Conservation (phyloP, 2,113 vertebrate species). For the Garra rufa region DNA sequence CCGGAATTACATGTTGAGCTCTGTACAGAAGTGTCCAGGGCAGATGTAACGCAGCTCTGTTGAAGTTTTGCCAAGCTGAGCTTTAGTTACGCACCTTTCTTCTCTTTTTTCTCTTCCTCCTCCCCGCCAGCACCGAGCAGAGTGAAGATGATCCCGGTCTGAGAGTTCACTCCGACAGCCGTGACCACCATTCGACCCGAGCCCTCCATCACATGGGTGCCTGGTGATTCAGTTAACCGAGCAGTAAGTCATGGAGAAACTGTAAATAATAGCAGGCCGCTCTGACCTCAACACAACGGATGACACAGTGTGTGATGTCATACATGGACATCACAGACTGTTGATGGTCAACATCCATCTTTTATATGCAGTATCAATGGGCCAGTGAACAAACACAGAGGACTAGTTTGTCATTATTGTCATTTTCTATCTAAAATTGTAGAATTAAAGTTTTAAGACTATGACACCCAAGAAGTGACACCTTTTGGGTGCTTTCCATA, state of each 20-base stretch:
- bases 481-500: background rate
- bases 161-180: conserved; percentile 96
- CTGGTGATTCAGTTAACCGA: conserved; percentile 66
- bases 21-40: background rate
- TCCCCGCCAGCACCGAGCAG: conserved; percentile 89
- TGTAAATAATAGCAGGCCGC: conserved; percentile 11
- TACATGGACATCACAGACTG: background rate
- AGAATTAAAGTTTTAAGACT: background rate
- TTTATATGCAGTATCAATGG: too few relatives aligned
- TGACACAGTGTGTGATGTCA: background rate
- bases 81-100: conserved; percentile 86
- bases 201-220: conserved; percentile 98
- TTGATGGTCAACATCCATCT: background rate
- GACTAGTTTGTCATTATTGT: background rate
- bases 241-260: conserved; percentile 4
- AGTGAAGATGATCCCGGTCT: conserved; percentile 98
- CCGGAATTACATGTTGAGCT: background rate
- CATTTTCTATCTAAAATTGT: background rate
- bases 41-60: background rate
- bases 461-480: background rate
- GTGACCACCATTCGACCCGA: conserved; percentile 96
- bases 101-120: conserved; percentile 98
- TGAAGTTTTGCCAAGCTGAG: background rate
- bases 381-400: background rate
- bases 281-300: background rate